These are phyloP conservation scores for Catocala fraxini DNA, from an alignment of 2,888 invertebrate species.

Conservation along the genomic window DNA sequence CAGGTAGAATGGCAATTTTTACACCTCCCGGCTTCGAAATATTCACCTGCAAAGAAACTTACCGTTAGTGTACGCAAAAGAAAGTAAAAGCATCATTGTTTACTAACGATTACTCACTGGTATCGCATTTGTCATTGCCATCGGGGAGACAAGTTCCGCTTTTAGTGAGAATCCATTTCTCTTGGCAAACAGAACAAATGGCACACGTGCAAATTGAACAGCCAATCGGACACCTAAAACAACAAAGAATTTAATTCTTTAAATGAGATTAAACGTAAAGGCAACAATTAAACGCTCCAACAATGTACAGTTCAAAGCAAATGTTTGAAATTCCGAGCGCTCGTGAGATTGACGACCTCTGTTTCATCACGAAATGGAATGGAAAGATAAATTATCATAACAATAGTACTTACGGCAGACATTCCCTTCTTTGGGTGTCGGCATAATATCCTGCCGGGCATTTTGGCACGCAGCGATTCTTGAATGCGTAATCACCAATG, in stretches of 20 bases:
- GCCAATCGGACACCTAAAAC: conserved; percentile 90
- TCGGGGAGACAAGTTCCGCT: conserved; percentile 92
- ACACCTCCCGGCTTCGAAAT: conserved; percentile 92
- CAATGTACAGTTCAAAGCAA: conserved; percentile 40
- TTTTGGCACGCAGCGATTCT: conserved; percentile 91
- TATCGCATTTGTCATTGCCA: conserved; percentile 92
- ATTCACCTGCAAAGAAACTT: conserved; percentile 89
- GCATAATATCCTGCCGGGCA: conserved; percentile 92
- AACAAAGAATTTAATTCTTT: conserved; percentile 35
- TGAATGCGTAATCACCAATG: conserved; percentile 90
- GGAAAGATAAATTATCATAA: conserved; percentile 60
- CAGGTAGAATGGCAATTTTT: conserved; percentile 95
- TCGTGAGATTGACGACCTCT: conserved; percentile 50
- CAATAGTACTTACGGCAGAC: conserved; percentile 87
- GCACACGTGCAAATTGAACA: conserved; percentile 92
- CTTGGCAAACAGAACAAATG: conserved; percentile 91
- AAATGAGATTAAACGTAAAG: conserved; percentile 36
- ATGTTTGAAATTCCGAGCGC: conserved; percentile 45
- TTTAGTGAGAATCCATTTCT: conserved; percentile 92
- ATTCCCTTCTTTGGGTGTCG: conserved; percentile 93
- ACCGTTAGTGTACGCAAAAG: conserved; percentile 47
- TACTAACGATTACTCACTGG: conserved; percentile 85
- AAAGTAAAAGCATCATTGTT: conserved; percentile 50
- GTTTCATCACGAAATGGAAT: conserved; percentile 52
- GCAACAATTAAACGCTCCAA: conserved; percentile 43